Conservation (phyloP, 2,113 vertebrate species). For the Odontesthes bonariensis region DNA sequence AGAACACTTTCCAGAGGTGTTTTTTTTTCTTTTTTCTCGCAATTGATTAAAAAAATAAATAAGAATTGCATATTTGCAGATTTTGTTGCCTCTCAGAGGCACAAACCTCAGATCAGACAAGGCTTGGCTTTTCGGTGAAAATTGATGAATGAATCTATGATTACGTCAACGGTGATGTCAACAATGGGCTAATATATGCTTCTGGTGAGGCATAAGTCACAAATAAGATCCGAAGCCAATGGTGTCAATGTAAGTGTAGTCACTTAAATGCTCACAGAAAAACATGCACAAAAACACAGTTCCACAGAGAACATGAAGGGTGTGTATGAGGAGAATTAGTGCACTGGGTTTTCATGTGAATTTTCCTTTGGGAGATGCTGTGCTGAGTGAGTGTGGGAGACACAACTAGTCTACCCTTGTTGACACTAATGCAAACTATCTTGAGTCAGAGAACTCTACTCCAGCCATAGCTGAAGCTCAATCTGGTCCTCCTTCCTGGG, state of each 20-base stretch:
- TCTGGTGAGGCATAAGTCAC: slow-evolving; percentile 32
- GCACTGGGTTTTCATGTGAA: slow-evolving; percentile 60
- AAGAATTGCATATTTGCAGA: slow-evolving; percentile 96
- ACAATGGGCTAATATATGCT: slow-evolving; percentile 64
- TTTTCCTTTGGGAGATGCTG: slow-evolving; percentile 76
- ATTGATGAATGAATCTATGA: slow-evolving; percentile 76
- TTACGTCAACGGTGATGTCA: slow-evolving; percentile 50
- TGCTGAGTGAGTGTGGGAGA: slow-evolving; percentile 66
- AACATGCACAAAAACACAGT: slow-evolving; percentile 42
- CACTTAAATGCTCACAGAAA: slow-evolving; percentile 46
- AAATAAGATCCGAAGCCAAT: slow-evolving; percentile 36
- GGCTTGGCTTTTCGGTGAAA: slow-evolving; percentile 87
- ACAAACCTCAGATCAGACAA: slow-evolving; percentile 87
- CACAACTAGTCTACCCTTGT: slow-evolving; percentile 75
- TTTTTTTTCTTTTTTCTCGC: slow-evolving; percentile 74
- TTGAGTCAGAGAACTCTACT: slow-evolving; percentile 74
- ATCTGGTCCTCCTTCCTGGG: slow-evolving; percentile 13
- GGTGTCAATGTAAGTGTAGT: slow-evolving; percentile 54
- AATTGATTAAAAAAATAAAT: slow-evolving; percentile 88
- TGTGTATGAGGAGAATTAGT: slow-evolving; percentile 47
- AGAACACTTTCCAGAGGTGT: slow-evolving; percentile 89
- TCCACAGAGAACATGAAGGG: slow-evolving; percentile 45
- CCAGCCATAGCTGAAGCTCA: slow-evolving; percentile 61
- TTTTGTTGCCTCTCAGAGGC: slow-evolving; percentile 91
- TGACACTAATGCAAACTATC: slow-evolving; percentile 80